phyloP scores from a whole-genome alignment of 2,888 invertebrate species.

The Buathra laborator region DNA sequence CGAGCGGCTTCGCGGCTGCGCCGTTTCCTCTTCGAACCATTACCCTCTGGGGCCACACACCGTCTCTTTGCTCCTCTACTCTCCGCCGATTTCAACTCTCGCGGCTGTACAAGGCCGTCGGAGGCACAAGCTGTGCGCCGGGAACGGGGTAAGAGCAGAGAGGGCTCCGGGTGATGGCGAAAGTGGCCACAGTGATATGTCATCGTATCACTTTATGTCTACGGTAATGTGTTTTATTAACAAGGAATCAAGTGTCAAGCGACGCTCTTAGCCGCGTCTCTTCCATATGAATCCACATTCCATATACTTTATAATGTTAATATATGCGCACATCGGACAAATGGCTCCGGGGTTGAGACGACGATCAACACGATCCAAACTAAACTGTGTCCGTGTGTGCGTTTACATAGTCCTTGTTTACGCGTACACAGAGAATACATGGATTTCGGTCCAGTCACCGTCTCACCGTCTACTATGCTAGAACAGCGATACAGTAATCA shows the following conservation, averaged over 20 bases:
- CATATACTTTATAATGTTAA: background rate
- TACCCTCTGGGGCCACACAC: conserved; percentile 66
- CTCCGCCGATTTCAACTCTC: conserved; percentile 56
- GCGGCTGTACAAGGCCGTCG: conserved; percentile 17
- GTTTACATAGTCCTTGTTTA: background rate
- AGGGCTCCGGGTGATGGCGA: conserved; percentile 17
- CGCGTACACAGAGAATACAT: background rate
- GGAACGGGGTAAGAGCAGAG: background rate
- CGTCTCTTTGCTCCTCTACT: conserved; percentile 54
- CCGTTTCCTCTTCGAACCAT: conserved; percentile 79
- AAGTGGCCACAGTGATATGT: conserved; percentile 72
- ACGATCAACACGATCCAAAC: conserved; percentile 16
- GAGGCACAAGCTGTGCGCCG: conserved; percentile 42
- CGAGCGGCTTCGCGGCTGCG: conserved; percentile 80
- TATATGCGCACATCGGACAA: background rate
- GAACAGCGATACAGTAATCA: conserved; percentile 12
- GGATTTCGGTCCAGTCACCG: conserved; percentile 7
- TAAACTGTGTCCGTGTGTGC: background rate
- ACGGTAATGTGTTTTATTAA: conserved; percentile 80
- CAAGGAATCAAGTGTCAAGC: conserved; percentile 77
- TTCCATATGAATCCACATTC: background rate
- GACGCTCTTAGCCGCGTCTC: conserved; percentile 2
- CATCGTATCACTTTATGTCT: conserved; percentile 80
- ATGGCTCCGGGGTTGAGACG: background rate
- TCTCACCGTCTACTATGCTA: background rate